A percentile compares a stretch with the other conserved stretches of the same genome.
Evolutionary conservation across 2,888 invertebrate species (phyloP).

Genomic region (Scaptomyza parva): DNA sequence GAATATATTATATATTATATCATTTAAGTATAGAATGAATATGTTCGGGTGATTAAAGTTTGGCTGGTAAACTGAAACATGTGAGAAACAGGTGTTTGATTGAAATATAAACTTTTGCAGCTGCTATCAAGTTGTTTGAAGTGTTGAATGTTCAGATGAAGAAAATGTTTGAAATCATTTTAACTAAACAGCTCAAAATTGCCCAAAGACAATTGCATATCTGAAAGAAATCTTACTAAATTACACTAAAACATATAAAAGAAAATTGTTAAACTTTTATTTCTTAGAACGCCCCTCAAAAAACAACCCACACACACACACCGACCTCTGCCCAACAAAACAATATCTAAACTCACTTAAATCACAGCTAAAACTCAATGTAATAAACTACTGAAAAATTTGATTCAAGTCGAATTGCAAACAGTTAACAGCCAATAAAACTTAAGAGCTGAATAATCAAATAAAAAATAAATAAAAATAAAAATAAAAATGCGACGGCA

Average conservation of each 20-base stretch:
- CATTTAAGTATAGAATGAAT: too few relatives aligned
- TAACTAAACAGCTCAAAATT: too few relatives aligned
- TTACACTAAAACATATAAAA: too few relatives aligned
- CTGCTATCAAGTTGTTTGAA: neutral
- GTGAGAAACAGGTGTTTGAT: slow-evolving; percentile 33
- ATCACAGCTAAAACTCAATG: neutral
- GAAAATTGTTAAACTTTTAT: too few relatives aligned
- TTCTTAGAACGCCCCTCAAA: neutral
- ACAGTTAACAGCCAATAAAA: slow-evolving; percentile 24
- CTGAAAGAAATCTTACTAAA: too few relatives aligned
- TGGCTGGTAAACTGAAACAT: slow-evolving; percentile 5
- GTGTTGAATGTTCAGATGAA: neutral
- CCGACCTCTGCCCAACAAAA: neutral
- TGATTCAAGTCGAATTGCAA: slow-evolving; percentile 4
- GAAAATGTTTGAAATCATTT: neutral
- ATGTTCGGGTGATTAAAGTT: neutral
- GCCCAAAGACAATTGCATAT: too few relatives aligned
- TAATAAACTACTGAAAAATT: slow-evolving; percentile 1
- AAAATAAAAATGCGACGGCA: slow-evolving; percentile 60
- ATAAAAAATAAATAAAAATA: neutral
- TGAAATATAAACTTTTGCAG: slow-evolving; percentile 1
- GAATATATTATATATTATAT: too few relatives aligned
- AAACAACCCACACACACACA: neutral
- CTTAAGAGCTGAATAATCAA: slow-evolving; percentile 10
- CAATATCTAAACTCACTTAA: slow-evolving; percentile 3